phyloP scores from a whole-genome alignment of 2,113 vertebrate genomes.

The Myiozetetes cayanensis region DNA sequence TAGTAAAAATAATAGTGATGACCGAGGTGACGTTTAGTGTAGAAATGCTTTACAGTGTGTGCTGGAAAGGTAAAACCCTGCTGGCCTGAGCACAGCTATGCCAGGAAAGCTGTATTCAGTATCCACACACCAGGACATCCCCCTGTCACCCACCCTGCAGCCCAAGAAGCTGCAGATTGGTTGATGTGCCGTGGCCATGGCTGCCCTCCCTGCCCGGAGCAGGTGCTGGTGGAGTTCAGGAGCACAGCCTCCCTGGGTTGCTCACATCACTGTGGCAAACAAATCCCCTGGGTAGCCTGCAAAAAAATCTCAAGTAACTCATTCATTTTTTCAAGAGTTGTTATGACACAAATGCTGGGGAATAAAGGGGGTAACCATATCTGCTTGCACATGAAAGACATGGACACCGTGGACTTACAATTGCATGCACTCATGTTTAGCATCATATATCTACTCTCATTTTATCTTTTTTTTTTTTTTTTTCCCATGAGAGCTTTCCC shows the following conservation, averaged over 20 bases:
- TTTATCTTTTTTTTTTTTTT: constrained; percentile 11
- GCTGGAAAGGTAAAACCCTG: rapidly evolving
- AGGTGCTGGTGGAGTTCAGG: neutral
- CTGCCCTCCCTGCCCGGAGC: neutral
- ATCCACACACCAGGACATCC: neutral
- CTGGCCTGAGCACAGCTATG: neutral
- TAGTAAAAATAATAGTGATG: neutral
- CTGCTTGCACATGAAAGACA: neutral
- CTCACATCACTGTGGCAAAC: neutral
- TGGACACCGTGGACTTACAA: neutral
- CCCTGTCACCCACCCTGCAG: neutral
- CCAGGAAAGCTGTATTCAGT: neutral
- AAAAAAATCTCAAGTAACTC: neutral
- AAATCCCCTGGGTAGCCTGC: neutral
- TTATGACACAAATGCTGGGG: neutral
- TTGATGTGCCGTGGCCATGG: rapidly evolving
- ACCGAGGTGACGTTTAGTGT: neutral
- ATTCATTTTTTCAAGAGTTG: neutral
- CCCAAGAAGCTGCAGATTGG: neutral
- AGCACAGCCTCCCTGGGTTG: neutral
- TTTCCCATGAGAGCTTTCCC: neutral
- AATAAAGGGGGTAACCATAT: constrained; percentile 6
- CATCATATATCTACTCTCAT: constrained; percentile 2
- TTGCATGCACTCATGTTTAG: neutral
- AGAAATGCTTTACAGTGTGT: neutral